Evolutionary conservation across 1,140 invertebrate genomes (phyloP), one percentile per base, ranked within the genome.

Genomic region (Scaptomyza graminum): DNA sequence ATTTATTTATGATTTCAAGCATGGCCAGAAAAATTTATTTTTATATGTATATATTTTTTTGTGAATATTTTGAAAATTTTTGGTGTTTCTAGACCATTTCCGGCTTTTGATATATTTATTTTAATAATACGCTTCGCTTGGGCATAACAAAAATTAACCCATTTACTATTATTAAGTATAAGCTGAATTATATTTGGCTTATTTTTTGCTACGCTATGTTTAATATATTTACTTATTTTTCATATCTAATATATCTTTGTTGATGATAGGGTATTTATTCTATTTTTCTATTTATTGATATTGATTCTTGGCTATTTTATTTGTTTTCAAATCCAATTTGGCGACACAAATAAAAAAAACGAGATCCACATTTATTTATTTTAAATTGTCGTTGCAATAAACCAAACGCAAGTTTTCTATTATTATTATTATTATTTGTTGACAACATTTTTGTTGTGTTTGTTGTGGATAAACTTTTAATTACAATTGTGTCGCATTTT

Each of bases 321-420:
- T 68, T 73, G 60, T 47, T 74, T 69, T 25, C 44, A 60, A 74
- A 79, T 68, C 57, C 52, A 46, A 69, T 50, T 62, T 66, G 50
- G 49, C 39, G 49, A 57, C 56, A 46, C 55, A 59, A 70, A 49
- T 18, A 57, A 57, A 71, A 55, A 16, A 55, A 31, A 22, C 59
- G 68, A 61, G 68, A 61, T 76, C 47, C 67, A 75, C 11, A 37
- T 22, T 78, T 78, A 83, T 82, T 82, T 83, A 82, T 82, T 82
- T 70, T 70, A 70, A 70, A 81, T 68, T 61, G 68, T 39, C 31
- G 47, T 49, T n/a, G 28, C 61, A 72, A 34, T 34, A 67, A 66
- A 72, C 68, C 72, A 61, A 57, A 56, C 52, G 41, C 62, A 72
- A 54, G 47, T 62, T 62, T 54, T 57, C 62, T 28, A 72, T 62